These are phyloP conservation scores for Caradrina clavipalpis DNA, from an alignment of 2,888 invertebrate species.

Conservation along the genomic window DNA sequence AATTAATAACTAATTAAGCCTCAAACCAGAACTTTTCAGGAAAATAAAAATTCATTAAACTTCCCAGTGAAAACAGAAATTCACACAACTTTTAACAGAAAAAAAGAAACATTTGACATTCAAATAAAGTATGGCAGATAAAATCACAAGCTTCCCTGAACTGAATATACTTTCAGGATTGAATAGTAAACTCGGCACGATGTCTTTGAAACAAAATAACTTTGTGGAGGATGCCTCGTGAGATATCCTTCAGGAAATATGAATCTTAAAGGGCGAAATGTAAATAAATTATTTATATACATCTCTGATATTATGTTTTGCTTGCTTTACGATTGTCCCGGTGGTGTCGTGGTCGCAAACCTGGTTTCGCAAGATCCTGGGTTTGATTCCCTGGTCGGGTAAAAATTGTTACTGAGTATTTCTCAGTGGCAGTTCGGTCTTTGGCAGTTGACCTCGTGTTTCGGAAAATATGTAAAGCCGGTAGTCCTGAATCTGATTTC, in stretches of 20 bases:
- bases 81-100: neutral
- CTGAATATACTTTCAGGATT: constrained; percentile 66
- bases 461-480: too few species aligned
- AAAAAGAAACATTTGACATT: constrained; percentile 36
- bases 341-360: too few species aligned
- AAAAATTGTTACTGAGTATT: too few species aligned
- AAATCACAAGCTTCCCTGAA: constrained; percentile 53
- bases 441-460: too few species aligned
- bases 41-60: neutral
- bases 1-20: too few species aligned
- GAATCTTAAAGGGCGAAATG: constrained; percentile 60
- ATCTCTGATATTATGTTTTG: constrained; percentile 32
- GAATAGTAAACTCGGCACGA: constrained; percentile 58
- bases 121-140: constrained; percentile 43
- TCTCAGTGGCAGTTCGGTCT: too few species aligned
- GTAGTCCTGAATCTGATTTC: too few species aligned
- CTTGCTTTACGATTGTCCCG: neutral
- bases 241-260: constrained; percentile 69
- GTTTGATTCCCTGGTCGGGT: too few species aligned
- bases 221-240: constrained; percentile 58
- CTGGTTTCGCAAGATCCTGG: too few species aligned
- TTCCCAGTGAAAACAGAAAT: neutral
- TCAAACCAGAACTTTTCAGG: neutral
- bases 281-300: constrained; percentile 65
- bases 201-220: constrained; percentile 71